phyloP scores from a whole-genome alignment of 2,888 invertebrate species.

The Eristalinus aeneus region DNA sequence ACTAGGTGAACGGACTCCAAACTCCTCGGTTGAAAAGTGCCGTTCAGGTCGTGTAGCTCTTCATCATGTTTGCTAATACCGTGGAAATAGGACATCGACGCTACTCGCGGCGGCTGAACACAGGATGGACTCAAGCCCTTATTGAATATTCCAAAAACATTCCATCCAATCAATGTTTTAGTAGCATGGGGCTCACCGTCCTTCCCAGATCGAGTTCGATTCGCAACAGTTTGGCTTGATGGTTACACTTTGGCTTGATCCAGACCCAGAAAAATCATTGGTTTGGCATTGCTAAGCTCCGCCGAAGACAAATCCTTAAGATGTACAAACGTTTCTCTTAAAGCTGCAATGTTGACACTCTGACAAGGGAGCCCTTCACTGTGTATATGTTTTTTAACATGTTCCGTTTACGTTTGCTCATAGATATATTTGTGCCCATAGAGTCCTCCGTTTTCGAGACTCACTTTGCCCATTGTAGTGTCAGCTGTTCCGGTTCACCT shows the following conservation, averaged over 20 bases:
- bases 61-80: constrained; percentile 13
- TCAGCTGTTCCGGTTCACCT: too few species aligned
- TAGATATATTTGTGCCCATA: too few species aligned
- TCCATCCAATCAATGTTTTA: constrained; percentile 33
- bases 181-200: constrained; percentile 15
- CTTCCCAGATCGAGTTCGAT: background rate
- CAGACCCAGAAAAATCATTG: constrained; percentile 12
- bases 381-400: too few species aligned
- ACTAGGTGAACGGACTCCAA: constrained; percentile 3
- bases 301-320: constrained; percentile 1
- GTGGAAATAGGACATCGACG: constrained; percentile 1
- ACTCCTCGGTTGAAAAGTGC: constrained; percentile 3
- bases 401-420: too few species aligned
- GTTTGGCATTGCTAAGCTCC: background rate
- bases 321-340: background rate
- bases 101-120: background rate
- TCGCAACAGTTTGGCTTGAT: constrained; percentile 10
- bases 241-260: too few species aligned
- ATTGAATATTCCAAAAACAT: constrained; percentile 7
- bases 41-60: constrained; percentile 2
- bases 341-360: background rate
- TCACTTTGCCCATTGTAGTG: too few species aligned
- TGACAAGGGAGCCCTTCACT: background rate
- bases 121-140: background rate
- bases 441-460: too few species aligned